phyloP scores from a whole-genome alignment of 2,888 invertebrate genomes.

The Erebia ligea region DNA sequence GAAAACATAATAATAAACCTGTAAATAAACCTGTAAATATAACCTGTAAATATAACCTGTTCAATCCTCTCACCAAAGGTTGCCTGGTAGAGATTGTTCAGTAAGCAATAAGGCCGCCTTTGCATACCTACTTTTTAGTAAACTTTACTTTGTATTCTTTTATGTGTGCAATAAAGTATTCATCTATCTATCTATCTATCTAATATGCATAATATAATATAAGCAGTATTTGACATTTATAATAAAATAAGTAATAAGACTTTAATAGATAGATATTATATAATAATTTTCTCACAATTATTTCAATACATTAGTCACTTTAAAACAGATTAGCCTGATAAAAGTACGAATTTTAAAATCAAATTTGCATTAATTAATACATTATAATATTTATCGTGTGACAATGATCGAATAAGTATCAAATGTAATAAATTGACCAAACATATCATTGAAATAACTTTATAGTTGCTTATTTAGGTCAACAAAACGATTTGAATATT shows the following conservation, averaged over 20 bases:
- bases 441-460: neutral
- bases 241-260: constrained; percentile 21
- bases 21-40: too few relatives aligned
- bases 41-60: too few relatives aligned
- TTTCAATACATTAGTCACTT: constrained; percentile 24
- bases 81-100: too few relatives aligned
- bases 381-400: constrained; percentile 27
- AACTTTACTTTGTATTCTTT: too few relatives aligned
- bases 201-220: neutral
- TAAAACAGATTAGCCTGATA: constrained; percentile 24
- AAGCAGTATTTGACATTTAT: constrained; percentile 22
- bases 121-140: too few relatives aligned
- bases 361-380: constrained; percentile 26
- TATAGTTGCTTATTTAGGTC: neutral
- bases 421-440: neutral
- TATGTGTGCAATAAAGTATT: too few relatives aligned
- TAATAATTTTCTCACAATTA: constrained; percentile 26
- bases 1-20: neutral
- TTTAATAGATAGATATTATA: constrained; percentile 6
- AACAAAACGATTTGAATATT: neutral
- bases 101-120: too few relatives aligned
- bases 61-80: too few relatives aligned
- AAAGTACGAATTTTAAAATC: constrained; percentile 21
- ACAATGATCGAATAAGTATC: constrained; percentile 24
- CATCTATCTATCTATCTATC: too few relatives aligned